phyloP scores from a whole-genome alignment of 2,797 vertebrate species.

The Sebastes hopkinsi region DNA sequence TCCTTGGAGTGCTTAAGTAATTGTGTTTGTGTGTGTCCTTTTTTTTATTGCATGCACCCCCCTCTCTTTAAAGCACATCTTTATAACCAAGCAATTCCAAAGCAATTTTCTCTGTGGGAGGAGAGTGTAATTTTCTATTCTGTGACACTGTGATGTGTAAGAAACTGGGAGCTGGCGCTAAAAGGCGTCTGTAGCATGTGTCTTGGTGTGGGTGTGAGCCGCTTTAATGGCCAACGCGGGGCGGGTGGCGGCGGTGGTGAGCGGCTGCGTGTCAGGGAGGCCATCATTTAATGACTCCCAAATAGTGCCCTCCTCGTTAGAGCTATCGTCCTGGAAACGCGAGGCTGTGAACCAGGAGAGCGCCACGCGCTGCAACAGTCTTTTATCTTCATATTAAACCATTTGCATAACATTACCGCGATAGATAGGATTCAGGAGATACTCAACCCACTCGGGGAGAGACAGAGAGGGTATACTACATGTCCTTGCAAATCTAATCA shows the following conservation, averaged over 20 bases:
- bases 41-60: slow-evolving; percentile 79
- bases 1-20: slow-evolving; percentile 83
- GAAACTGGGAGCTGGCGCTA: slow-evolving; percentile 83
- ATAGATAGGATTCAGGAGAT: slow-evolving; percentile 77
- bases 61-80: slow-evolving; percentile 84
- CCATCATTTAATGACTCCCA: slow-evolving; percentile 87
- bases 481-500: slow-evolving; percentile 87
- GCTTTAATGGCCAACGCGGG: slow-evolving; percentile 83
- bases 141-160: slow-evolving; percentile 89
- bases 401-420: slow-evolving; percentile 86
- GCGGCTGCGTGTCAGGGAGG: slow-evolving; percentile 83
- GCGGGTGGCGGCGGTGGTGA: slow-evolving; percentile 71
- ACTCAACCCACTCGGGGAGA: slow-evolving; percentile 75
- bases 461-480: slow-evolving; percentile 77
- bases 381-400: slow-evolving; percentile 89
- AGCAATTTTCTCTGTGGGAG: slow-evolving; percentile 90
- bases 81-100: slow-evolving; percentile 90
- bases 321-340: slow-evolving; percentile 82
- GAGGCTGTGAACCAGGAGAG: slow-evolving; percentile 84
- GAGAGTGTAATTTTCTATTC: slow-evolving; percentile 91
- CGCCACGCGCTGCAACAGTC: slow-evolving; percentile 79
- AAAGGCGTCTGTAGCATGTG: slow-evolving; percentile 80
- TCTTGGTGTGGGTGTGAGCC: slow-evolving; percentile 81
- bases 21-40: slow-evolving; percentile 82
- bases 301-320: slow-evolving; percentile 87